Evolutionary conservation across 2,113 vertebrate genomes (phyloP).

Genomic region (Clupea harengus): DNA sequence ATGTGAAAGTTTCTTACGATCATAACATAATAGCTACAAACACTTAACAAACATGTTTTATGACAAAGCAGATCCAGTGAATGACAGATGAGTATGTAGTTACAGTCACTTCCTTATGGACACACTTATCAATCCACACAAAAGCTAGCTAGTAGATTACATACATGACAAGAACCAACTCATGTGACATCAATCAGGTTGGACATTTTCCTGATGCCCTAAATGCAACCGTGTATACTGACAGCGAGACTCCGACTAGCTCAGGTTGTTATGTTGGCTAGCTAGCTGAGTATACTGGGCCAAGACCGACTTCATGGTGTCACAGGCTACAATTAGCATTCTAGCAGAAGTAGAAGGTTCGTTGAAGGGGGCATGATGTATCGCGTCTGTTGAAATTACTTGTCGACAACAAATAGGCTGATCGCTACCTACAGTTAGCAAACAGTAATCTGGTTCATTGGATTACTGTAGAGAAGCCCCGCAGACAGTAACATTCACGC

Average conservation of each 20-base stretch:
- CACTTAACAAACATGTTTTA: neutral
- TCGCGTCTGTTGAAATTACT: neutral
- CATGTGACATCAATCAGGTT: neutral
- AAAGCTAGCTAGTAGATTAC: neutral
- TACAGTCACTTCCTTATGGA: neutral
- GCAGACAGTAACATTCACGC: slow-evolving; percentile 5
- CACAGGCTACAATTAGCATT: neutral
- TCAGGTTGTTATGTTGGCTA: neutral
- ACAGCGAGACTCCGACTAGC: neutral
- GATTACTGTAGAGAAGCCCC: neutral
- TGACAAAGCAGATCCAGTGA: neutral
- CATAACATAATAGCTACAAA: neutral
- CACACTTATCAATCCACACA: neutral
- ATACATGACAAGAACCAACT: neutral
- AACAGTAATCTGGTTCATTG: neutral
- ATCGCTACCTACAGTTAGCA: neutral
- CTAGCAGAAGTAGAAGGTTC: neutral
- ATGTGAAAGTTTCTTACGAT: too few relatives aligned
- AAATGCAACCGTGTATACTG: neutral
- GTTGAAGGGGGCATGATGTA: neutral
- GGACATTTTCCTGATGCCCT: neutral
- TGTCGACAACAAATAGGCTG: neutral
- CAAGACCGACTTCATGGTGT: neutral
- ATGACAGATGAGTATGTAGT: neutral
- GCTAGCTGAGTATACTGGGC: neutral